Percentiles rank a stretch among this genome's conserved stretches.
Conservation (phyloP, 2,888 invertebrate species). For the Phania funesta region DNA sequence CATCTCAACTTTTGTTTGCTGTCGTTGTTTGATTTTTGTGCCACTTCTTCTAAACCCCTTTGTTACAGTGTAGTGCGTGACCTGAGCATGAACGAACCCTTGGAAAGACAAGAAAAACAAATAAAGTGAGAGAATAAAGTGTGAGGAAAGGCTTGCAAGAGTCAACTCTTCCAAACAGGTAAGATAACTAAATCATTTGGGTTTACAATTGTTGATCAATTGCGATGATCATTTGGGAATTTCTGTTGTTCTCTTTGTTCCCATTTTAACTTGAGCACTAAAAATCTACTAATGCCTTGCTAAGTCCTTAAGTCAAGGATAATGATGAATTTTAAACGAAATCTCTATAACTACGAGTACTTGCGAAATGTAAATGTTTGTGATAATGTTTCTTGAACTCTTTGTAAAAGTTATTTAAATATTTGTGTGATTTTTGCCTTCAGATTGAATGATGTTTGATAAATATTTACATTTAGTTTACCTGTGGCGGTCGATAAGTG, state of each 20-base stretch:
- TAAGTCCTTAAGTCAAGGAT: constrained; percentile 78
- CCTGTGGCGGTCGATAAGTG: constrained; percentile 53
- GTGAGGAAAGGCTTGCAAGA: constrained; percentile 44
- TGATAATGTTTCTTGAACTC: constrained; percentile 27
- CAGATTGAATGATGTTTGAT: neutral
- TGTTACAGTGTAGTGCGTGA: constrained; percentile 57
- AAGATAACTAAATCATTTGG: constrained; percentile 46
- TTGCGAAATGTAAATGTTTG: constrained; percentile 40
- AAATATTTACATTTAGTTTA: neutral
- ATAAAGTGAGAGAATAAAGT: neutral
- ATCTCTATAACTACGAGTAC: constrained; percentile 42
- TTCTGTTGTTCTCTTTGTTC: neutral
- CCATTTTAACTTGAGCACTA: constrained; percentile 43
- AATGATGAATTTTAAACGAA: constrained; percentile 56
- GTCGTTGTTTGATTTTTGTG: constrained; percentile 72
- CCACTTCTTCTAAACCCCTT: constrained; percentile 45
- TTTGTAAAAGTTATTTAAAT: constrained; percentile 37
- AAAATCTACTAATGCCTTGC: constrained; percentile 70
- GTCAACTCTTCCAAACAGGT: constrained; percentile 62
- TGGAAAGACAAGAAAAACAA: neutral
- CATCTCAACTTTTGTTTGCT: constrained; percentile 72
- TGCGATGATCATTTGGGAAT: constrained; percentile 49
- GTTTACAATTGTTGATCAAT: constrained; percentile 72
- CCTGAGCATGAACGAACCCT: neutral
- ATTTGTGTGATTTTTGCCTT: neutral